phyloP scores from a whole-genome alignment of 2,888 invertebrate species.

The Drosophila mulleri region DNA sequence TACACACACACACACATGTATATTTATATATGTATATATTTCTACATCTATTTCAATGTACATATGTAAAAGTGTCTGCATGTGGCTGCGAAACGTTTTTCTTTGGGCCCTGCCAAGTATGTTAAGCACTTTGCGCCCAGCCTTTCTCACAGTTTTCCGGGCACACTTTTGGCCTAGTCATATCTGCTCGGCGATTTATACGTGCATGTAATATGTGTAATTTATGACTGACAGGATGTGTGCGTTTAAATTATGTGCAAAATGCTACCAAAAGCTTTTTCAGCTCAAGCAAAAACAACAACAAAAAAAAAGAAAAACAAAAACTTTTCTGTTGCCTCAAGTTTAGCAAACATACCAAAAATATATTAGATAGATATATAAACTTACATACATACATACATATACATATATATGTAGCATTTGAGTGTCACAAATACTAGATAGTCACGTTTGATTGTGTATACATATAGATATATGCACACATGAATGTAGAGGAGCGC shows the following conservation, averaged over 20 bases:
- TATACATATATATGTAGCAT: neutral
- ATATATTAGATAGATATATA: conserved; percentile 4
- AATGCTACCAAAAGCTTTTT: conserved; percentile 63
- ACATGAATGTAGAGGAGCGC: neutral
- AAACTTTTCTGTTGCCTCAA: conserved; percentile 44
- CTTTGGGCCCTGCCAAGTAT: conserved; percentile 64
- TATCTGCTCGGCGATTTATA: conserved; percentile 74
- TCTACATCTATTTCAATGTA: neutral
- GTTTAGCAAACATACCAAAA: conserved; percentile 30
- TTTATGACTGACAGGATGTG: conserved; percentile 77
- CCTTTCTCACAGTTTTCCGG: conserved; percentile 39
- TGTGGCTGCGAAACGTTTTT: conserved; percentile 24
- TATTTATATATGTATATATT: neutral
- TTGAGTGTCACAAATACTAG: conserved; percentile 30
- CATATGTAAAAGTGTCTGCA: conserved; percentile 12
- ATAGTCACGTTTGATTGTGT: conserved; percentile 51
- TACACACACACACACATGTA: neutral
- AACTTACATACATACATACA: too few relatives aligned
- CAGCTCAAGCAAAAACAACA: conserved; percentile 12
- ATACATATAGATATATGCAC: conserved; percentile 14
- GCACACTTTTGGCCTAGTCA: conserved; percentile 56
- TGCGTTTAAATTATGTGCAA: conserved; percentile 76
- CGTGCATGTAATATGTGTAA: conserved; percentile 80
- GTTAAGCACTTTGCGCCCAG: conserved; percentile 76
- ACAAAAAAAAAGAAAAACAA: conserved; percentile 31